A percentile compares a stretch with the other conserved stretches of the same genome.
phyloP scores from a whole-genome alignment of 2,888 invertebrate species.

The Rutpela maculata region DNA sequence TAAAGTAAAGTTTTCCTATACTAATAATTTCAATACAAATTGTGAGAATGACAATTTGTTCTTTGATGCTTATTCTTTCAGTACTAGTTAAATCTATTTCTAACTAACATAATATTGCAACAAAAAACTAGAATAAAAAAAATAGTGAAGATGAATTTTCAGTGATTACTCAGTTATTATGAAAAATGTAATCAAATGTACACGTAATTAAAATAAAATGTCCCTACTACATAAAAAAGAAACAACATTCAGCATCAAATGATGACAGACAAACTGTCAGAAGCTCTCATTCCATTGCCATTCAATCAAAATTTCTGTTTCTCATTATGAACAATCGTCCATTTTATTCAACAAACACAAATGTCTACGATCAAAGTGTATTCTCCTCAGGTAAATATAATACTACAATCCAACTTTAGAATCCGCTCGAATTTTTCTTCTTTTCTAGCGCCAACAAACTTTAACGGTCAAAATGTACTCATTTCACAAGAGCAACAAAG shows the following conservation, averaged over 20 bases:
- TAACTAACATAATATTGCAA: no score
- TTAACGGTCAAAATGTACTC: slow-evolving; percentile 60
- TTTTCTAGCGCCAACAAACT: slow-evolving; percentile 57
- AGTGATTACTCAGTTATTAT: no score
- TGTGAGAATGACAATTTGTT: no score
- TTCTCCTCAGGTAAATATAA: slow-evolving; percentile 55
- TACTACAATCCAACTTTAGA: slow-evolving; percentile 19
- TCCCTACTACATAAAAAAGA: slow-evolving; percentile 7
- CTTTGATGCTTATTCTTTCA: no score
- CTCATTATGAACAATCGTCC: slow-evolving; percentile 56
- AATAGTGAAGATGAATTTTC: no score
- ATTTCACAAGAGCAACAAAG: slow-evolving; percentile 63
- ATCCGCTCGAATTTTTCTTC: not conserved
- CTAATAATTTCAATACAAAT: no score
- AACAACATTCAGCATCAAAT: not conserved
- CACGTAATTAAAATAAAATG: slow-evolving; percentile 5
- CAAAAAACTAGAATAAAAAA: no score
- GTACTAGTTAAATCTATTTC: no score
- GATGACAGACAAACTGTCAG: slow-evolving; percentile 17
- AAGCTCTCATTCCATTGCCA: slow-evolving; percentile 31
- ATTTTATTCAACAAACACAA: slow-evolving; percentile 59
- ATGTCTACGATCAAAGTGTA: slow-evolving; percentile 59
- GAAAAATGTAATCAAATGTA: not conserved
- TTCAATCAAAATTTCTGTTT: slow-evolving; percentile 45
- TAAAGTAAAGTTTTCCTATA: no score